Conservation (phyloP, 2,888 invertebrate species). For the Deladenus siricidicola region DNA sequence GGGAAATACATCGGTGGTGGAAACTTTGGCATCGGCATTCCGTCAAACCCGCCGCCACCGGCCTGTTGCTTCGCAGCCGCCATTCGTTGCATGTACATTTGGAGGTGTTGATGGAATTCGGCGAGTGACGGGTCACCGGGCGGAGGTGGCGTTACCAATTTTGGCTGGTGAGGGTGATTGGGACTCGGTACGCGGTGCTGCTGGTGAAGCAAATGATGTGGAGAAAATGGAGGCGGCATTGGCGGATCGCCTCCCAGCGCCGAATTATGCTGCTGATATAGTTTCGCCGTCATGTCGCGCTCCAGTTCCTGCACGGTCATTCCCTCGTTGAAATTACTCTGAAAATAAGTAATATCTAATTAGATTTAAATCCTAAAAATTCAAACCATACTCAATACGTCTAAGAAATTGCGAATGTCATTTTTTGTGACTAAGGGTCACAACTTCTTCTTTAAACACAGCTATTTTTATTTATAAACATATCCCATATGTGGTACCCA, state of each 20-base stretch:
- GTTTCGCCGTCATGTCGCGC: not conserved
- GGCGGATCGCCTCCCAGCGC: not conserved
- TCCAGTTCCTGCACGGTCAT: slow-evolving; percentile 8
- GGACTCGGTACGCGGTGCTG: not conserved
- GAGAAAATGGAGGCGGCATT: not conserved
- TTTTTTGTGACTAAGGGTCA: too few relatives aligned
- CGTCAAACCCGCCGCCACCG: not conserved
- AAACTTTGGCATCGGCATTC: not conserved
- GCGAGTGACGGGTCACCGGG: not conserved
- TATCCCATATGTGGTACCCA: too few relatives aligned
- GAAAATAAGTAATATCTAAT: not conserved
- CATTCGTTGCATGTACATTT: not conserved
- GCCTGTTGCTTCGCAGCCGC: not conserved
- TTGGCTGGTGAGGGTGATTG: not conserved
- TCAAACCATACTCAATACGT: not conserved
- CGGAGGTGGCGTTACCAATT: not conserved
- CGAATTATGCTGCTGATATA: too few relatives aligned
- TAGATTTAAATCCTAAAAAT: not conserved
- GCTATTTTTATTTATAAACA: too few relatives aligned
- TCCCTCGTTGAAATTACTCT: not conserved
- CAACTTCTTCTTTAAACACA: too few relatives aligned
- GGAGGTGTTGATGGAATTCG: not conserved
- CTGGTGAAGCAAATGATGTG: not conserved
- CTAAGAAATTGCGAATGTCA: not conserved
- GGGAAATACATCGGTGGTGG: not conserved